A percentile compares a stretch with the other conserved stretches of the same genome.
phyloP scores from a whole-genome alignment of 1,140 invertebrate genomes.

The Scaptomyza montana region DNA sequence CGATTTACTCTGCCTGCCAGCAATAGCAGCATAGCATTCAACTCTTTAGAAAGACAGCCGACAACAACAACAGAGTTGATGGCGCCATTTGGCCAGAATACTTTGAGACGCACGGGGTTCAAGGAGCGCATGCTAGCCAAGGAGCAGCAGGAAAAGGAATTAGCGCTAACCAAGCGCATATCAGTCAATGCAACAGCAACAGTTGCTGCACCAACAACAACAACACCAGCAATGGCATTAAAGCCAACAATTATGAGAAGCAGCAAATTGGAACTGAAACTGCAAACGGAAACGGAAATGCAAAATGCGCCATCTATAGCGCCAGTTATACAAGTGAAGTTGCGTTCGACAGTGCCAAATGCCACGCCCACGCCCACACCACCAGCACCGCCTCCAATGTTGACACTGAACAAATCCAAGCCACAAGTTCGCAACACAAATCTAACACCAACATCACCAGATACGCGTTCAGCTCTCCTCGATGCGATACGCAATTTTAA shows the following conservation, averaged over 20 bases:
- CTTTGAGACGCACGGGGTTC: constrained; percentile 74
- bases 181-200: constrained; percentile 41
- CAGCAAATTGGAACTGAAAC: constrained; percentile 65
- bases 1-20: constrained; percentile 61
- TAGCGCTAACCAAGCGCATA: constrained; percentile 51
- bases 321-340: constrained; percentile 56
- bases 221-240: constrained; percentile 4
- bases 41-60: constrained; percentile 40
- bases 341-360: constrained; percentile 23
- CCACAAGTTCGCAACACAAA: constrained; percentile 34
- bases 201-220: constrained; percentile 8
- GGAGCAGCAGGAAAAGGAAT: constrained; percentile 65
- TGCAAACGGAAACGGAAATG: constrained; percentile 36
- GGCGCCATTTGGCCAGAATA: constrained; percentile 77
- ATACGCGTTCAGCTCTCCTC: constrained; percentile 88
- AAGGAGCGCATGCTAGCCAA: constrained; percentile 80
- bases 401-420: constrained; percentile 76
- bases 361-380: constrained; percentile 51
- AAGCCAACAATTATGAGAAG: constrained; percentile 49
- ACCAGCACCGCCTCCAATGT: constrained; percentile 84
- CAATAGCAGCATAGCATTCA: constrained; percentile 15
- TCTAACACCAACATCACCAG: constrained; percentile 70
- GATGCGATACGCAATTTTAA: constrained; percentile 89
- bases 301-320: neutral
- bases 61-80: neutral